Percentiles rank a stretch among this genome's conserved stretches.
Evolutionary conservation across 2,797 vertebrate genomes (phyloP).

Genomic region (Scomberomorus guttatus): DNA sequence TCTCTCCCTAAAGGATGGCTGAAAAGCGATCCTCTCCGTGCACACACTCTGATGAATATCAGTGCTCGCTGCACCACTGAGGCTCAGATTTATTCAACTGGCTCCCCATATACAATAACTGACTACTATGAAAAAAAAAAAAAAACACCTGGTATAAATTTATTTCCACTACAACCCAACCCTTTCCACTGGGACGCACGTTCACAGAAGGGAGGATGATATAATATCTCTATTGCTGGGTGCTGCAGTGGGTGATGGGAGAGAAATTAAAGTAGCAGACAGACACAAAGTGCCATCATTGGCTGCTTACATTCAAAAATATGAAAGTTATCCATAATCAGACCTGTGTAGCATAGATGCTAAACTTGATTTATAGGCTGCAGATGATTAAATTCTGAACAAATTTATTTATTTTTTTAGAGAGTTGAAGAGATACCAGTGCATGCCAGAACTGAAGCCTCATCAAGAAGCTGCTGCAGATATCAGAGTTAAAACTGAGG

Average conservation of each 20-base stretch:
- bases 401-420: conserved; percentile 1
- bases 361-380: conserved; percentile 28
- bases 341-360: conserved; percentile 3
- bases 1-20: conserved; percentile 56
- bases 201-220: conserved; percentile 33
- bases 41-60: conserved; percentile 59
- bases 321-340: conserved; percentile 18
- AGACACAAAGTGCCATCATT: conserved; percentile 22
- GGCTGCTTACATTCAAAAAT: conserved; percentile 25
- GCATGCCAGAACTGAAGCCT: not conserved
- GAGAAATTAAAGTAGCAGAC: conserved; percentile 14
- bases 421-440: not conserved
- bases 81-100: conserved; percentile 62
- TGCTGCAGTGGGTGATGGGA: conserved; percentile 30
- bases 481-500: not conserved
- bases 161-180: conserved; percentile 32
- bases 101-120: conserved; percentile 40
- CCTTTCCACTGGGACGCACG: conserved; percentile 18
- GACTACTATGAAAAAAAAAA: conserved; percentile 1
- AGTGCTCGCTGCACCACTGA: conserved; percentile 38
- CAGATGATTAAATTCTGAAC: conserved; percentile 1
- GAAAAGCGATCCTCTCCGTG: conserved; percentile 57
- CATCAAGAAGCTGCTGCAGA: not conserved
- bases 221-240: conserved; percentile 22
- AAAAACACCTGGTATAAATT: conserved; percentile 39